Conservation (phyloP, 1,140 invertebrate species). For the Zaprionus ornatus region DNA sequence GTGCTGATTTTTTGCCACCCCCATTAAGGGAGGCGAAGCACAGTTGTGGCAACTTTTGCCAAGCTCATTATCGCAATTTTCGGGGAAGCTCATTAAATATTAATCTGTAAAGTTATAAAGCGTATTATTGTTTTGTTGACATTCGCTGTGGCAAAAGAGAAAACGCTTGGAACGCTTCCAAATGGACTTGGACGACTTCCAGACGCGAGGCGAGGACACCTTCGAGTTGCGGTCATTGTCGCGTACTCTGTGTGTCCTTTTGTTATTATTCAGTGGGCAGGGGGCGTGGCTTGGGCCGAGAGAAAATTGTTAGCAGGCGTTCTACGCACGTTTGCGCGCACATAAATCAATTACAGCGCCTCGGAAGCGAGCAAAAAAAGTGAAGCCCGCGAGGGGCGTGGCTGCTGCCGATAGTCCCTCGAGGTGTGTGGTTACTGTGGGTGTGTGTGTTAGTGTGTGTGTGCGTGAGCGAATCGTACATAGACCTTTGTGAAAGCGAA, state of each 20-base stretch:
- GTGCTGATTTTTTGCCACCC: too few relatives aligned
- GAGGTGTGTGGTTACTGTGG: conserved; percentile 16
- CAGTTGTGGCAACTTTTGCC: not conserved
- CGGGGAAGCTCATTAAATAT: not conserved
- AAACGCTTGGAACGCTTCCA: conserved; percentile 7
- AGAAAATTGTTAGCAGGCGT: conserved; percentile 70
- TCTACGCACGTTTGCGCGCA: conserved; percentile 72
- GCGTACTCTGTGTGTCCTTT: conserved; percentile 10
- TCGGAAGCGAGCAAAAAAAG: conserved; percentile 21
- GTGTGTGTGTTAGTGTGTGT: conserved; percentile 18
- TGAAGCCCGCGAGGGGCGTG: conserved; percentile 50
- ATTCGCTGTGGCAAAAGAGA: not conserved
- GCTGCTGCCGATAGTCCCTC: conserved; percentile 39
- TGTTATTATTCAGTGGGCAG: not conserved
- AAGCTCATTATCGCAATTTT: not conserved
- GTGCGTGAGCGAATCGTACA: conserved; percentile 41
- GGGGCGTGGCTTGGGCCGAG: conserved; percentile 16
- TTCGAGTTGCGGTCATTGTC: conserved; percentile 27
- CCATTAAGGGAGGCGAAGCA: not conserved
- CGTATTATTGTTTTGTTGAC: conserved; percentile 17
- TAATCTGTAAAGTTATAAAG: conserved; percentile 12
- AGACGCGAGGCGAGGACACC: conserved; percentile 21
- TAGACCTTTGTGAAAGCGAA: conserved; percentile 70
- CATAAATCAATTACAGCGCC: conserved; percentile 80
- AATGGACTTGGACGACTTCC: conserved; percentile 13